Evolutionary conservation across 2,888 invertebrate genomes (phyloP).

Genomic region (Gasteruption jaculator): DNA sequence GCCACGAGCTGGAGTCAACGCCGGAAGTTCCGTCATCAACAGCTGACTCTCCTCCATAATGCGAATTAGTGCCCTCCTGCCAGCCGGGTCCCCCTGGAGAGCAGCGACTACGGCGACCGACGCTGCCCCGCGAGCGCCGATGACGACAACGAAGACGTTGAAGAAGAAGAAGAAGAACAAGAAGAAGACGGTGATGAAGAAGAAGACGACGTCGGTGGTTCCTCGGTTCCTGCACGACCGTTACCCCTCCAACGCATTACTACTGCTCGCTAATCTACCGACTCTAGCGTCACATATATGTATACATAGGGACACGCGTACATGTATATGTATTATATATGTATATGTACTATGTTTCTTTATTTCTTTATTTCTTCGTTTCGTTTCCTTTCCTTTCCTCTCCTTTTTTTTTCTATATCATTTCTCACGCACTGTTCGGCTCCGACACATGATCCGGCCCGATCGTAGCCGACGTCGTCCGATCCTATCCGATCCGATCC

Average conservation of each 20-base stretch:
- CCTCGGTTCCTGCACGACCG: constrained; percentile 4
- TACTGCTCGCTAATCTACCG: neutral
- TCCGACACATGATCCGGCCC: constrained; percentile 8
- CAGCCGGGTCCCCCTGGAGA: no score
- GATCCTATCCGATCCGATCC: no score
- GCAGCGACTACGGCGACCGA: no score
- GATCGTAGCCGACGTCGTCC: neutral
- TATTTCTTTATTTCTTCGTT: constrained; percentile 4
- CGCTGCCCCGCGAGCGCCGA: no score
- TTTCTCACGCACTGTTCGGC: constrained; percentile 1
- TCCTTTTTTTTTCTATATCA: neutral
- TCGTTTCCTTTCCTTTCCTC: neutral
- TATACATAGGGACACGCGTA: no score
- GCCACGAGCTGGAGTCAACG: constrained; percentile 53
- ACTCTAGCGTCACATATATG: neutral
- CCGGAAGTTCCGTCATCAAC: constrained; percentile 59
- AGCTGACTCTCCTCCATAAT: constrained; percentile 58
- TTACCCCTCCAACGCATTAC: neutral
- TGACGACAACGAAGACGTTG: no score
- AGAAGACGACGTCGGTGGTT: constrained; percentile 10
- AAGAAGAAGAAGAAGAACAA: no score
- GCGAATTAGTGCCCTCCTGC: no score
- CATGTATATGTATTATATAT: no score
- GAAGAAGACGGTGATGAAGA: no score
- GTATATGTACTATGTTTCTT: neutral